phyloP scores from a whole-genome alignment of 2,113 vertebrate species.

The Naja naja region DNA sequence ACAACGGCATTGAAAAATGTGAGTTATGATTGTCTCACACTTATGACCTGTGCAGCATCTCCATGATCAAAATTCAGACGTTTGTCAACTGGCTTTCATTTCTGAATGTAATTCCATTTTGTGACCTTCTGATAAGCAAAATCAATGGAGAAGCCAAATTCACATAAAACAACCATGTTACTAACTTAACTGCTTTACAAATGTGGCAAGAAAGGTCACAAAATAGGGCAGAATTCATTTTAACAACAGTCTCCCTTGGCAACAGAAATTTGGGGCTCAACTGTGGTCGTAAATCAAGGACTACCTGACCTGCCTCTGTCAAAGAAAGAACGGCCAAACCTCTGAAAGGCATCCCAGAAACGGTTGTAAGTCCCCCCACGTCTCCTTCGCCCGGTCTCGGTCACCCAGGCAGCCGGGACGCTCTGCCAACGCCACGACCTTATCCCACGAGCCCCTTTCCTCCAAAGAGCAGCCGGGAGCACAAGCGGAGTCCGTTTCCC shows the following conservation, averaged over 20 bases:
- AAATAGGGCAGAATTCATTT: background rate
- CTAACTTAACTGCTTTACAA: background rate
- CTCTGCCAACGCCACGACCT: background rate
- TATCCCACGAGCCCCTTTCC: background rate
- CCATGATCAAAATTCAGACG: background rate
- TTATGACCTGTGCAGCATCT: background rate
- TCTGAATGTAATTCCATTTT: background rate
- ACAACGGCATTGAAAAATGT: background rate
- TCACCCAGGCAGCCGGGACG: background rate
- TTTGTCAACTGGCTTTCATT: background rate
- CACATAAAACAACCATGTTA: background rate
- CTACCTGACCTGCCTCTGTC: background rate
- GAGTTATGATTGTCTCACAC: background rate
- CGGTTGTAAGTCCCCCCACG: background rate
- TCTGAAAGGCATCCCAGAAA: background rate
- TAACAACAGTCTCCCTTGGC: background rate
- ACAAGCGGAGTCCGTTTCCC: no score
- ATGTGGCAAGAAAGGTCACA: background rate
- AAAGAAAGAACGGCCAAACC: background rate
- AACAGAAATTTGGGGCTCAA: background rate
- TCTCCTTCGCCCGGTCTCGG: background rate
- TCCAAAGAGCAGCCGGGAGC: no score
- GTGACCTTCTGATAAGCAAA: background rate
- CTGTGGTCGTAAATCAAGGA: background rate
- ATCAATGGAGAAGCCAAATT: background rate